Evolutionary conservation across 2,888 invertebrate genomes (phyloP).

Genomic region (Tortricodes alternella): DNA sequence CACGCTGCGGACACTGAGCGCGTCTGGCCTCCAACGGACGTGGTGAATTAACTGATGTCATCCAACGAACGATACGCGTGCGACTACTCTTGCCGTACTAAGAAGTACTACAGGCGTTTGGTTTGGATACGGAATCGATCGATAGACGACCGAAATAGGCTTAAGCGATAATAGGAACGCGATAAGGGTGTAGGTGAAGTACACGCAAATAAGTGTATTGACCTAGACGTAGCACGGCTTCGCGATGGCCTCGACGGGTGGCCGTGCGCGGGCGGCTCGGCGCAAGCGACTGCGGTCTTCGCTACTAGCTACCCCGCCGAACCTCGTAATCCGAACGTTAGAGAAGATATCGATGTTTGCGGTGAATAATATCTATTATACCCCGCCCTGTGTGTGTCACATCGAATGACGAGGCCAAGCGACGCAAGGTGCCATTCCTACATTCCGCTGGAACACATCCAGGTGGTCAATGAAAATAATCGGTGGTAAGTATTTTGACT

Average conservation of each 20-base stretch:
- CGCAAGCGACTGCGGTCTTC: conserved; percentile 74
- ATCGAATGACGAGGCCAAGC: conserved; percentile 54
- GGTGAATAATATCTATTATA: conserved; percentile 60
- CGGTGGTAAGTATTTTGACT: conserved; percentile 30
- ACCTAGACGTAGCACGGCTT: conserved; percentile 77
- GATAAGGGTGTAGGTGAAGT: conserved; percentile 61
- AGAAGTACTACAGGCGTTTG: conserved; percentile 67
- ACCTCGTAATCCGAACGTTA: conserved; percentile 72
- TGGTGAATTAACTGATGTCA: conserved; percentile 81
- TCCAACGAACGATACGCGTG: conserved; percentile 70
- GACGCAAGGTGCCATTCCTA: conserved; percentile 51
- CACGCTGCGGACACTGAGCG: conserved; percentile 78
- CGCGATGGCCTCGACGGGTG: conserved; percentile 66
- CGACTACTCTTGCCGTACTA: conserved; percentile 67
- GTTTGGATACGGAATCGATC: conserved; percentile 63
- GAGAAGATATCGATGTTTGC: conserved; percentile 76
- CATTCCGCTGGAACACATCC: conserved; percentile 71
- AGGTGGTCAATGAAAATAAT: conserved; percentile 61
- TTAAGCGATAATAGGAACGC: conserved; percentile 78
- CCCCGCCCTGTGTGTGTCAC: conserved; percentile 49
- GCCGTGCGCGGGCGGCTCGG: conserved; percentile 73
- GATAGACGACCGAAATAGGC: conserved; percentile 74
- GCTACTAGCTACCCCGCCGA: conserved; percentile 63
- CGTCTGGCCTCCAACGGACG: conserved; percentile 76
- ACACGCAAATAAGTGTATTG: conserved; percentile 79